Evolutionary conservation across 2,797 vertebrate genomes (phyloP).

Genomic region (Karalla daura): DNA sequence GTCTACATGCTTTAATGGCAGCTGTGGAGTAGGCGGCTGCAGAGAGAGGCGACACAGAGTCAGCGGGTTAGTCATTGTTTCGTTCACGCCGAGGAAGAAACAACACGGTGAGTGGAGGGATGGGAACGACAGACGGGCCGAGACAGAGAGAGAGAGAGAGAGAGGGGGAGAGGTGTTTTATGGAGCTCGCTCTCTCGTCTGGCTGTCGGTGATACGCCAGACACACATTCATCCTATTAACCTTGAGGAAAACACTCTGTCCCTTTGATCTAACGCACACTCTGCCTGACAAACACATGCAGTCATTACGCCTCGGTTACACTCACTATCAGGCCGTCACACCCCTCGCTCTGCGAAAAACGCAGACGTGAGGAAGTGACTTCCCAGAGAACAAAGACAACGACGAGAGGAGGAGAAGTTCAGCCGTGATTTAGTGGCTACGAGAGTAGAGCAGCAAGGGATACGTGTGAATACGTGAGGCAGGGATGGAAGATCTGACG

Average conservation of each 20-base stretch:
- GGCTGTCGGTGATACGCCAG: slow-evolving; percentile 6
- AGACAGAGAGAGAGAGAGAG: slow-evolving; percentile 1
- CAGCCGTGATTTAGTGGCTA: too few species aligned
- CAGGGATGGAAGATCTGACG: slow-evolving; percentile 8
- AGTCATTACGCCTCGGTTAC: neutral
- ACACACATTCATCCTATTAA: slow-evolving; percentile 24
- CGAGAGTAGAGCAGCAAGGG: neutral
- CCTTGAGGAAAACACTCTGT: slow-evolving; percentile 5
- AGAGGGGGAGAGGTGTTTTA: neutral
- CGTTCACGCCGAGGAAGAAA: slow-evolving; percentile 50
- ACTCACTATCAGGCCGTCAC: neutral
- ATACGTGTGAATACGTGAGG: neutral
- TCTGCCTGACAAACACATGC: neutral
- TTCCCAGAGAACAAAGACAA: neutral
- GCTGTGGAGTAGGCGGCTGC: slow-evolving; percentile 80
- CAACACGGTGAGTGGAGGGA: slow-evolving; percentile 42
- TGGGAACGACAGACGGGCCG: slow-evolving; percentile 1
- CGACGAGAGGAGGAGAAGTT: too few species aligned
- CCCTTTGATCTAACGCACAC: slow-evolving; percentile 2
- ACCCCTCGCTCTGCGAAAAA: too few species aligned
- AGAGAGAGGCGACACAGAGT: slow-evolving; percentile 64
- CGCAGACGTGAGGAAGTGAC: neutral
- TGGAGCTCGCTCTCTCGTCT: slow-evolving; percentile 7
- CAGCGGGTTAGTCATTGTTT: slow-evolving; percentile 60
- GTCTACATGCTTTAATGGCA: slow-evolving; percentile 82